A percentile compares a stretch with the other conserved stretches of the same genome.
Evolutionary conservation across 2,888 invertebrate species (phyloP).

Genomic region (Branchipolynoe longqiensis): DNA sequence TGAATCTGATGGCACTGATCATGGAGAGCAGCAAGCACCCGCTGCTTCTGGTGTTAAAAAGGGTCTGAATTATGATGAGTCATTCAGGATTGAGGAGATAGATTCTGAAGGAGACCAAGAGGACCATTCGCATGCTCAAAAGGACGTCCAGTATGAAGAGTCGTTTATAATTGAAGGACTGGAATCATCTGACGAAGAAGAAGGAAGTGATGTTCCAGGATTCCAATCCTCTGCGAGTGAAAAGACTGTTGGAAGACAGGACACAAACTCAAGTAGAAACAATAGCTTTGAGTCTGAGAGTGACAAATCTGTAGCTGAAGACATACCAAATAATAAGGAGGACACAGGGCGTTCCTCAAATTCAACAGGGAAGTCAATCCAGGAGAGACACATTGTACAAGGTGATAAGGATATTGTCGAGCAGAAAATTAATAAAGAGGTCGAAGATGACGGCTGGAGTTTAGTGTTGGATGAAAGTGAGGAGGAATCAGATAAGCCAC

Average conservation of each 20-base stretch:
- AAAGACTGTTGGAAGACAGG: not conserved
- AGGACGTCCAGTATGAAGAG: not conserved
- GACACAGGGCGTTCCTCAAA: not conserved
- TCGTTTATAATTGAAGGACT: not conserved
- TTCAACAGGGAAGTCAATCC: not conserved
- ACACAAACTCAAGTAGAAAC: not conserved
- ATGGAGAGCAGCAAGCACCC: not conserved
- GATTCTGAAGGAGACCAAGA: not conserved
- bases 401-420: not conserved
- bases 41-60: not conserved
- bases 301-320: not conserved
- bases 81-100: not conserved
- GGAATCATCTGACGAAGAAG: not conserved
- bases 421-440: not conserved
- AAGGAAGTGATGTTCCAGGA: not conserved
- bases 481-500: conserved; percentile 7
- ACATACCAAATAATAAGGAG: not conserved
- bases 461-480: conserved; percentile 18
- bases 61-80: conserved; percentile 12
- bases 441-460: not conserved
- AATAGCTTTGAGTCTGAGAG: conserved; percentile 11
- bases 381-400: not conserved
- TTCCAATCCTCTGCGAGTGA: not conserved
- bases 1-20: not conserved
- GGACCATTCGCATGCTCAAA: not conserved